These are phyloP conservation scores for Vannuccia rotundouncinata DNA, from an alignment of 2,888 invertebrate genomes.

Conservation along the genomic window DNA sequence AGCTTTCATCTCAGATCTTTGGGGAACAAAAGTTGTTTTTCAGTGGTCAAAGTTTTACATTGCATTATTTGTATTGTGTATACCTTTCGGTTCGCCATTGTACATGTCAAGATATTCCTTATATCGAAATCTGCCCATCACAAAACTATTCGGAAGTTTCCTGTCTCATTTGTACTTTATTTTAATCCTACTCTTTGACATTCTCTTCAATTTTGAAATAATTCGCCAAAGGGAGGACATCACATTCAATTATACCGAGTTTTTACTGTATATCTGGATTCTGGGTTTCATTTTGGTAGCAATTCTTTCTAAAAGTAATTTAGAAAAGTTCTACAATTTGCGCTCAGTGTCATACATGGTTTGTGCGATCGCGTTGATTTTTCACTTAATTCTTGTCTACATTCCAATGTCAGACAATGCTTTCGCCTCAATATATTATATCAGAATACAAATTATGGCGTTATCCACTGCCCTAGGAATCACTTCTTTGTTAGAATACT, in stretches of 20 bases:
- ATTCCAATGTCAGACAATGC: background rate
- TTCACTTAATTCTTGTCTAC: background rate
- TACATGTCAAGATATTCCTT: background rate
- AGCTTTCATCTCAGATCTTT: background rate
- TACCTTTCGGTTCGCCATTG: background rate
- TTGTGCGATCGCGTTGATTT: background rate
- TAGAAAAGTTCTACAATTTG: background rate
- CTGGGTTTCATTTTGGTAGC: background rate
- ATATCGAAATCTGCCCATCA: background rate
- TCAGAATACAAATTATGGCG: background rate
- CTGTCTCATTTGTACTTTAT: background rate
- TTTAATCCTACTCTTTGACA: background rate
- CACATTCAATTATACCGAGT: background rate
- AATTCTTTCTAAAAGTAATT: background rate
- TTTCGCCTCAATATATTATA: background rate
- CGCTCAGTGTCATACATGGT: background rate
- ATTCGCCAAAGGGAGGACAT: background rate
- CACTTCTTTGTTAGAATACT: background rate
- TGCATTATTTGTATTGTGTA: background rate
- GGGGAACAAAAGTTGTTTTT: background rate
- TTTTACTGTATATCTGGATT: background rate
- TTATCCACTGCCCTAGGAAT: background rate
- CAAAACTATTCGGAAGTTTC: background rate
- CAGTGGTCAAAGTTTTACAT: background rate
- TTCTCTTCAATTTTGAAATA: background rate